Evolutionary conservation across 1,140 invertebrate genomes (phyloP), one percentile per base, ranked within the genome.

Genomic region (Maniola jurtina): DNA sequence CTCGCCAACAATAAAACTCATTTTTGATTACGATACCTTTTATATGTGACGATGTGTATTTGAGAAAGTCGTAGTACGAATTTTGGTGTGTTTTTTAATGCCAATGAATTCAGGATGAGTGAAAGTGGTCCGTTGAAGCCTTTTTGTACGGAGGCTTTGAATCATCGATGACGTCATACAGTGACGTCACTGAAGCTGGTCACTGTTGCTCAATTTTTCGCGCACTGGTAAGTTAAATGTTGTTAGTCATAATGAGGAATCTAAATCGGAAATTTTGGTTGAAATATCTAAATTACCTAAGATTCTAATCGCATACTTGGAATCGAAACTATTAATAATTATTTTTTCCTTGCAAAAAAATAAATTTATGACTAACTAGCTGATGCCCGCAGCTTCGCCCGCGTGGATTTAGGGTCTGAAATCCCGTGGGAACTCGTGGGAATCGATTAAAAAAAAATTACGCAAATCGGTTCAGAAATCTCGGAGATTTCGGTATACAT

Each of bases 61-160:
- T 52, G 14, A 13, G 14, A 25, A 52, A 9, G 14, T 52, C 16
- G 48, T 52, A 52, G 48, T 52, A 52, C 48, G 48, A 5, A 16
- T 15, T 15, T 16, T 7, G 48, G 48, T 52, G 48, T 52, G 10
- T 25, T 52, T 45, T 52, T 52, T 52, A 52, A 52, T 52, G 14
- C 48, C 45, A 45, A 13, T 45, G 42, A 45, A 45, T 45, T 45
- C 42, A 45, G 42, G 48, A 52, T 25, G 48, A 52, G 48, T 52
- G 48, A 52, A 52, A 52, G 48, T 52, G 15, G 15, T 14, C 14
- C 15, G 48, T 52, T 52, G 45, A 52, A 52, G 48, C 48, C 16
- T 52, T 52, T 25, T 25, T 11, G 16, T 45, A 6, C 13, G 9
- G 42, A 45, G 42, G 42, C 42, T 11, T 45, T n/a, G 48, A 16